phyloP scores from a whole-genome alignment of 2,888 invertebrate species.

The Parthenolecanium corni region DNA sequence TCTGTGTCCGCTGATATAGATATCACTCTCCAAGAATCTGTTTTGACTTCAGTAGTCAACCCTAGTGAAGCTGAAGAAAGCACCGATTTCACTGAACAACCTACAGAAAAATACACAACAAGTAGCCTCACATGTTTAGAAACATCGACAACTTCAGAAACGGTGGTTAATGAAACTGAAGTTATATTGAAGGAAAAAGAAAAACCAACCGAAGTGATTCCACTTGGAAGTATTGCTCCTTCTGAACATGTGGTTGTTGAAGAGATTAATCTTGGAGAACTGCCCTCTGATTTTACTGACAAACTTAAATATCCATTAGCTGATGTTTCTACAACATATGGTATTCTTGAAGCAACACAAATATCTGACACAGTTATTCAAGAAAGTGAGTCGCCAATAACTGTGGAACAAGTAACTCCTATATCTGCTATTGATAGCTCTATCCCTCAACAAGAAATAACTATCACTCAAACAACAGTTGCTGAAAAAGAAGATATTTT shows the following conservation, averaged over 20 bases:
- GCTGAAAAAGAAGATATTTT: slow-evolving; percentile 55
- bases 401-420: slow-evolving; percentile 38
- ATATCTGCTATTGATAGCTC: slow-evolving; percentile 42
- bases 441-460: slow-evolving; percentile 50
- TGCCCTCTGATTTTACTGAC: slow-evolving; percentile 43
- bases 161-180: slow-evolving; percentile 57
- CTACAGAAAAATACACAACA: slow-evolving; percentile 38
- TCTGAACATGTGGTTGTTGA: slow-evolving; percentile 50
- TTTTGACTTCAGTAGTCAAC: slow-evolving; percentile 48
- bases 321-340: slow-evolving; percentile 43
- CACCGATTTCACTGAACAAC: slow-evolving; percentile 42
- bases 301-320: slow-evolving; percentile 46
- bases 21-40: slow-evolving; percentile 50
- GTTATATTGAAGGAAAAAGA: slow-evolving; percentile 44
- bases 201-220: slow-evolving; percentile 44
- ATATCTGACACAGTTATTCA: slow-evolving; percentile 49
- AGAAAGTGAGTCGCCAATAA: slow-evolving; percentile 49
- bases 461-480: slow-evolving; percentile 49
- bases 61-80: slow-evolving; percentile 49
- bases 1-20: slow-evolving; percentile 48
- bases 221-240: slow-evolving; percentile 48
- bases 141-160: slow-evolving; percentile 47
- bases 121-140: slow-evolving; percentile 46
- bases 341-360: slow-evolving; percentile 53
- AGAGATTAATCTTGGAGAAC: slow-evolving; percentile 48